Conservation (phyloP, 2,797 vertebrate genomes). For the Babyrousa celebensis region DNA sequence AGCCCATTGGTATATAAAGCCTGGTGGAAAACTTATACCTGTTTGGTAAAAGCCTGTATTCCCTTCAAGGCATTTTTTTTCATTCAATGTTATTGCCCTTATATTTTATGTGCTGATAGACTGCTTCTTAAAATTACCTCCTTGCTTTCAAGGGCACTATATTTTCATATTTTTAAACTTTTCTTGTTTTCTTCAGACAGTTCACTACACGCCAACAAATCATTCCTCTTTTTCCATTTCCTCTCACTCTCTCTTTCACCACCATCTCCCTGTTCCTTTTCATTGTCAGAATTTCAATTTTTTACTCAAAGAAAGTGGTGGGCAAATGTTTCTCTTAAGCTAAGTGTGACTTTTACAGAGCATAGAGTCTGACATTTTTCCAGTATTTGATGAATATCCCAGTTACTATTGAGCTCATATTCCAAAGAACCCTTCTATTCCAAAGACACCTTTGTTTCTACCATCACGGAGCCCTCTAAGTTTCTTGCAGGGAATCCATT, state of each 20-base stretch:
- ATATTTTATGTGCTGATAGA: background rate
- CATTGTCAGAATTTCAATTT: background rate
- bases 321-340: background rate
- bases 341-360: background rate
- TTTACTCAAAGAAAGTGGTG: background rate
- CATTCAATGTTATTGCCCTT: background rate
- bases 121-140: conserved; percentile 31
- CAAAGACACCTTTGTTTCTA: background rate
- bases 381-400: background rate
- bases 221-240: background rate
- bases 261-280: background rate
- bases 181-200: background rate
- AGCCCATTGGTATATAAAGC: background rate
- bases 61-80: conserved; percentile 12
- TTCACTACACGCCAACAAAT: too few relatives aligned
- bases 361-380: background rate
- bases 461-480: rapidly evolving
- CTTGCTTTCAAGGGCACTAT: background rate
- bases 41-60: background rate
- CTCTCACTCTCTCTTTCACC: background rate
- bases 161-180: background rate
- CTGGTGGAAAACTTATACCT: background rate
- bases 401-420: background rate
- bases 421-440: background rate
- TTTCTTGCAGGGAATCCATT: background rate